These are phyloP conservation scores for Sesia apiformis DNA, from an alignment of 2,888 invertebrate genomes.

Conservation along the genomic window DNA sequence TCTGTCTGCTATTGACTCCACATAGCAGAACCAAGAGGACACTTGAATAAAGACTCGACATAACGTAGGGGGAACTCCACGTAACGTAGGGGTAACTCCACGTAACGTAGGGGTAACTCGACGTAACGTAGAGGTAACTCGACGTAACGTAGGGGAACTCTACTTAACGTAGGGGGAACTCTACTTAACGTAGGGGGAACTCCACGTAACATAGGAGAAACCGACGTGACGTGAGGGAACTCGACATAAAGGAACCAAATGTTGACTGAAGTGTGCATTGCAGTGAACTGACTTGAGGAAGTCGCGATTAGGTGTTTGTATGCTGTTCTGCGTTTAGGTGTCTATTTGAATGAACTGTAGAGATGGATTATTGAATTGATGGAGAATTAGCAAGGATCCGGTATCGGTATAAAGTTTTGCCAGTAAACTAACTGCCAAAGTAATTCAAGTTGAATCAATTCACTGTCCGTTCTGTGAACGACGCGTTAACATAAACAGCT, in stretches of 20 bases:
- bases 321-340: constrained; percentile 61
- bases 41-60: too few relatives aligned
- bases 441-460: constrained; percentile 67
- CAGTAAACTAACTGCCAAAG: constrained; percentile 71
- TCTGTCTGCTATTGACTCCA: too few relatives aligned
- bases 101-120: too few relatives aligned
- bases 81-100: too few relatives aligned
- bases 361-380: constrained; percentile 58
- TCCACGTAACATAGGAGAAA: too few relatives aligned
- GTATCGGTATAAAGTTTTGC: constrained; percentile 47
- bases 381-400: constrained; percentile 26
- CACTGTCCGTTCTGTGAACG: constrained; percentile 72
- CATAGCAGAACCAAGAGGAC: too few relatives aligned
- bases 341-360: constrained; percentile 49
- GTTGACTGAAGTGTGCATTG: constrained; percentile 48
- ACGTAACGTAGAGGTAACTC: too few relatives aligned
- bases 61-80: too few relatives aligned
- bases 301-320: constrained; percentile 46
- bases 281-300: constrained; percentile 57
- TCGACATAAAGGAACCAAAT: not conserved
- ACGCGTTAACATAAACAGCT: constrained; percentile 58
- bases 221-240: too few relatives aligned
- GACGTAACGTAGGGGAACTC: too few relatives aligned
- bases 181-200: too few relatives aligned
- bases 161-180: too few relatives aligned